Percentiles rank a stretch among this genome's conserved stretches.
phyloP scores from a whole-genome alignment of 2,797 vertebrate species.

The Mormyrus proboscirostris region DNA sequence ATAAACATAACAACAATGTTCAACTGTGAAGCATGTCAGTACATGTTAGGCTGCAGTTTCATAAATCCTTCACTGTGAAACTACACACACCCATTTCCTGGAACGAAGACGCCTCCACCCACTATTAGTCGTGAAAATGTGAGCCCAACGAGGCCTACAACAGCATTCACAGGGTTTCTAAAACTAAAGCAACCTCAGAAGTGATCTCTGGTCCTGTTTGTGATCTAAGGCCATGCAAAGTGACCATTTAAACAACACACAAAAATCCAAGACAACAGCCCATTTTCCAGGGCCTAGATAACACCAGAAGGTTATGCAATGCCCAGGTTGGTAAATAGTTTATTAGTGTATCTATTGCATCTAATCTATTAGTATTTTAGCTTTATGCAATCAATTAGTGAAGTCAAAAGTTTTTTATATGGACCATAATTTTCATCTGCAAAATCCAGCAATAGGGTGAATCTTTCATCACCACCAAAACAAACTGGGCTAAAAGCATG shows the following conservation, averaged over 20 bases:
- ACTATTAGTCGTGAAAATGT: background rate
- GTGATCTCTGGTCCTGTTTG: background rate
- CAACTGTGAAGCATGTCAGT: background rate
- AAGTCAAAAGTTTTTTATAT: background rate
- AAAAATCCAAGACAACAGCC: background rate
- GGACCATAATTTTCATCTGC: background rate
- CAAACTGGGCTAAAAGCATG: background rate
- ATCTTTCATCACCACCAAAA: background rate
- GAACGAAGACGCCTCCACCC: background rate
- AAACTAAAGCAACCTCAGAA: background rate
- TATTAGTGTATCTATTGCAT: conserved; percentile 1
- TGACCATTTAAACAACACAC: background rate
- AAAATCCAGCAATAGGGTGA: background rate
- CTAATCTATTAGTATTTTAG: conserved; percentile 3
- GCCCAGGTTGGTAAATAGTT: conserved; percentile 22
- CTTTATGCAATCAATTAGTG: background rate
- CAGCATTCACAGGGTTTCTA: no score
- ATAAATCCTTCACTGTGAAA: background rate
- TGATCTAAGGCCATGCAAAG: background rate
- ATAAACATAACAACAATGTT: background rate
- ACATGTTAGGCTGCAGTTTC: background rate
- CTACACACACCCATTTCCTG: background rate
- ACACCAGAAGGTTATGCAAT: background rate
- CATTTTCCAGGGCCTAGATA: background rate
- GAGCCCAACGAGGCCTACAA: background rate